Conservation (phyloP, 2,113 vertebrate species). For the Callionymus lyra region DNA sequence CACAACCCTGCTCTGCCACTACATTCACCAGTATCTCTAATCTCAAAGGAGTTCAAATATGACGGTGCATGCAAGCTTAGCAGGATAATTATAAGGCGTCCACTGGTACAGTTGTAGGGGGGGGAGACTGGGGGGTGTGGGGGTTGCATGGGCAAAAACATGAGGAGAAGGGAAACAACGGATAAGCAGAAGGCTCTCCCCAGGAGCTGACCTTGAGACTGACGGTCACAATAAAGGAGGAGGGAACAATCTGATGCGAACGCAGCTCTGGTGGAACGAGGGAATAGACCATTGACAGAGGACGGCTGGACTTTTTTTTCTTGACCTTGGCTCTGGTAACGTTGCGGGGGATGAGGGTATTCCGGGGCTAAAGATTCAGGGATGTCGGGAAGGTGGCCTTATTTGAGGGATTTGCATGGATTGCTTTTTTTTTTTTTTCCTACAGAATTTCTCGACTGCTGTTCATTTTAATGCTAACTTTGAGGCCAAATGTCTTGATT, state of each 20-base stretch:
- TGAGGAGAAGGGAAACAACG: slow-evolving; percentile 11
- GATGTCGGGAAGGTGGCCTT: slow-evolving; percentile 23
- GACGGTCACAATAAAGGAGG: slow-evolving; percentile 54
- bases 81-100: slow-evolving; percentile 40
- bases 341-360: slow-evolving; percentile 31
- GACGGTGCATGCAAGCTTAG: no score
- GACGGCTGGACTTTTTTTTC: slow-evolving; percentile 43
- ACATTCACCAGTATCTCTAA: no score
- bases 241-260: slow-evolving; percentile 48
- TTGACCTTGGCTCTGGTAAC: slow-evolving; percentile 60
- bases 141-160: slow-evolving; percentile 25
- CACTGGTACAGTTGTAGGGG: slow-evolving; percentile 25
- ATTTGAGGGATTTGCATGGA: no score
- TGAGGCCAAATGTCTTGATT: slow-evolving; percentile 22
- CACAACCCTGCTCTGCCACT: no score
- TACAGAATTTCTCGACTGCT: slow-evolving; percentile 8
- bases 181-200: slow-evolving; percentile 52
- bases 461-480: slow-evolving; percentile 9
- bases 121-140: slow-evolving; percentile 11
- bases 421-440: no score
- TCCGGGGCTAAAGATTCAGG: slow-evolving; percentile 31
- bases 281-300: slow-evolving; percentile 47
- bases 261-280: slow-evolving; percentile 24
- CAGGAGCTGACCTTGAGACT: slow-evolving; percentile 60
- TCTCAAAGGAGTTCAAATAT: no score